phyloP scores from a whole-genome alignment of 2,113 vertebrate species.

The Suricata suricatta region DNA sequence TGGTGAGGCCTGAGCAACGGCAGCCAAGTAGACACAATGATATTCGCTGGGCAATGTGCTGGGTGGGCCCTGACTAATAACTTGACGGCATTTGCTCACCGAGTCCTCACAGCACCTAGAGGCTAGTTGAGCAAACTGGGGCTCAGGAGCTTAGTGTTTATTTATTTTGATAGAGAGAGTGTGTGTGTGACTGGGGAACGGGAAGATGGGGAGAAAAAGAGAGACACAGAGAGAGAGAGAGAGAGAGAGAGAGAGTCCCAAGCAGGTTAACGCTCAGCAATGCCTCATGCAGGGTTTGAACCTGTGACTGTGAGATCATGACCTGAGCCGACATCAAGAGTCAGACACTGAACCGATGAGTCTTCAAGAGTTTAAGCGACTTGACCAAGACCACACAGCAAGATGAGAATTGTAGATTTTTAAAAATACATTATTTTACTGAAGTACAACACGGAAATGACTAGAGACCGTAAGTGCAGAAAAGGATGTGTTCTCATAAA shows the following conservation, averaged over 20 bases:
- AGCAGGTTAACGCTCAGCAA: too few relatives aligned
- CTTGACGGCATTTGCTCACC: accelerated
- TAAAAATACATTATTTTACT: not conserved
- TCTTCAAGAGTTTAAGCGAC: not conserved
- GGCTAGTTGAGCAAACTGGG: accelerated
- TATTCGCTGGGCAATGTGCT: accelerated
- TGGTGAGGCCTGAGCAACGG: accelerated
- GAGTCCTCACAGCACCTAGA: not conserved
- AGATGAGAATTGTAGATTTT: not conserved
- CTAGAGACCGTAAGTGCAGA: not conserved
- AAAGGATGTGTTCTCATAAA: not conserved
- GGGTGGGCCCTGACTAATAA: too few relatives aligned
- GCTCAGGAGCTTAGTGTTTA: not conserved
- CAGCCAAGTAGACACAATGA: not conserved
- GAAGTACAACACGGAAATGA: not conserved
- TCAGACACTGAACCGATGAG: too few relatives aligned
- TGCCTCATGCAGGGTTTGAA: too few relatives aligned
- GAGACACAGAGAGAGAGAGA: too few relatives aligned
- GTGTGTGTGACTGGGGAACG: too few relatives aligned
- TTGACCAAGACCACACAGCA: not conserved
- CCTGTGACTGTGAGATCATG: too few relatives aligned
- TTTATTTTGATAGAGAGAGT: too few relatives aligned
- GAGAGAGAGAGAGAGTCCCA: too few relatives aligned
- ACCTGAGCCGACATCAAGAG: too few relatives aligned
- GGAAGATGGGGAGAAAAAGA: too few relatives aligned